Evolutionary conservation across 2,113 vertebrate species (phyloP).

Genomic region (Ailurus styani): DNA sequence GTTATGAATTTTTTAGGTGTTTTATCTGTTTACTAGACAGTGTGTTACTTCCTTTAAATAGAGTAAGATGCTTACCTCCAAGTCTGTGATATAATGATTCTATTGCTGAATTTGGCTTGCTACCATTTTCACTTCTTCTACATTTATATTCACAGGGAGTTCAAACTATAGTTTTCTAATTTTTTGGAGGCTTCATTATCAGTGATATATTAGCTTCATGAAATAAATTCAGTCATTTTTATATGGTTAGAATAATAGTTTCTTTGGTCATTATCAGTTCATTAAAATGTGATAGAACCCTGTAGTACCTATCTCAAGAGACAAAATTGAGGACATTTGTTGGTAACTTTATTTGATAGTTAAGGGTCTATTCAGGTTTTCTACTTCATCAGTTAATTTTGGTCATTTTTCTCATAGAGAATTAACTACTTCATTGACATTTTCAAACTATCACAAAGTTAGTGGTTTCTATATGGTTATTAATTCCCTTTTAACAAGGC

Average conservation of each 20-base stretch:
- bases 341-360: constrained; percentile 9
- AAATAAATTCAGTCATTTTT: constrained; percentile 33
- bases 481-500: neutral
- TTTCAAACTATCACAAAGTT: neutral
- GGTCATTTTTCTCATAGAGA: neutral
- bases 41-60: neutral
- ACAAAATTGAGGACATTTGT: neutral
- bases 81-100: neutral
- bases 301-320: neutral
- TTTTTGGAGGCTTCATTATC: neutral
- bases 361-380: neutral
- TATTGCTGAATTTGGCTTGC: neutral
- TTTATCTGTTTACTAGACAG: neutral
- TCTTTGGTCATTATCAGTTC: neutral
- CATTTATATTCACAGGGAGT: neutral
- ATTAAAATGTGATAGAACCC: constrained; percentile 17
- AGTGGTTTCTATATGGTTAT: neutral
- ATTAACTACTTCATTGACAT: neutral
- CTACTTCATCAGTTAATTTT: neutral
- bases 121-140: neutral
- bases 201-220: neutral
- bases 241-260: neutral
- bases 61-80: neutral
- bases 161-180: neutral
- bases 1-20: neutral